These are phyloP conservation scores for Nothocercus nigrocapillus DNA, from an alignment of 2,113 vertebrate species.

Conservation along the genomic window DNA sequence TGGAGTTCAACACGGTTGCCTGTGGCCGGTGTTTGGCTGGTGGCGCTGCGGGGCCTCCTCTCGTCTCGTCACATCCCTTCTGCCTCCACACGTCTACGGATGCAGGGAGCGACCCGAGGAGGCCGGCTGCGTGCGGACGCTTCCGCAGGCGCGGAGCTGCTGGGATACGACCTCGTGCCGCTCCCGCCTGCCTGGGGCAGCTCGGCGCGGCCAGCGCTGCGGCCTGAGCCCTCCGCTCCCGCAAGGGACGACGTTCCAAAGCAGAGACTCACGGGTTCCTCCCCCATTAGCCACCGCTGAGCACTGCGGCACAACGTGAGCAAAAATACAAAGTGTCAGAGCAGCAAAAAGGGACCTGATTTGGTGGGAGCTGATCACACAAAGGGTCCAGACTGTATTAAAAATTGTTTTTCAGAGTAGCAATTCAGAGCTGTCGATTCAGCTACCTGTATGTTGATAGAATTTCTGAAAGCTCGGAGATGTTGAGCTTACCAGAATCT, in stretches of 20 bases:
- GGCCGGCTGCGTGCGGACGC: neutral
- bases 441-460: neutral
- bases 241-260: neutral
- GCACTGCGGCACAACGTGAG: fast-evolving
- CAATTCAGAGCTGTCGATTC: neutral
- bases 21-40: fast-evolving
- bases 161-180: too few relatives aligned
- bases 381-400: neutral
- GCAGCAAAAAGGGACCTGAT: neutral
- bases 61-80: neutral
- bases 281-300: neutral
- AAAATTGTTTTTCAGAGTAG: neutral
- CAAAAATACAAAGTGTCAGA: neutral
- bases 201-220: too few relatives aligned
- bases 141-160: neutral
- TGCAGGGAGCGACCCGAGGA: fast-evolving
- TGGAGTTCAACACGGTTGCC: neutral
- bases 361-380: neutral
- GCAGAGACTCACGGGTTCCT: neutral
- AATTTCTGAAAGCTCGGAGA: neutral
- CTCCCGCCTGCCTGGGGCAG: too few relatives aligned
- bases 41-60: neutral
- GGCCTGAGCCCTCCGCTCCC: fast-evolving
- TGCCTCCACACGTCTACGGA: neutral
- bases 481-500: neutral